Conservation (phyloP, 2,113 vertebrate genomes). For the Bubo scandiacus region DNA sequence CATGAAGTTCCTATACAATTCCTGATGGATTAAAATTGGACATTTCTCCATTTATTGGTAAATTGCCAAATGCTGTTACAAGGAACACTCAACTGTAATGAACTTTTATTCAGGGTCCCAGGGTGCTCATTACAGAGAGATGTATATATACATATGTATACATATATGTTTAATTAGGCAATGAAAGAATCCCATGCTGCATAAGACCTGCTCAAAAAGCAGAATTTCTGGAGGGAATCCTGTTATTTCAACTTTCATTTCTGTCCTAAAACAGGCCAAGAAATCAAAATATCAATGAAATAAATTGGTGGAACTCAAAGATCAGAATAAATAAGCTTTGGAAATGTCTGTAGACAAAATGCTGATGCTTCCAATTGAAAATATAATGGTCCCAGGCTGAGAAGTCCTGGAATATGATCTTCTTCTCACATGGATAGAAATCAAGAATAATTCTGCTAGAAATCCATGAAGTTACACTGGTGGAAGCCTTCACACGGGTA, state of each 20-base stretch:
- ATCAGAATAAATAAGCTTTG: conserved; percentile 2
- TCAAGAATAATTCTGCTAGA: conserved; percentile 26
- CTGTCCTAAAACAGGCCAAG: background rate
- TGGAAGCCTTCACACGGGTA: background rate
- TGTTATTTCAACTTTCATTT: conserved; percentile 33
- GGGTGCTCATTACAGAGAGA: background rate
- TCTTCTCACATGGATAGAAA: conserved; percentile 13
- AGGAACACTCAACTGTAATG: conserved; percentile 10
- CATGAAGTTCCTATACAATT: background rate
- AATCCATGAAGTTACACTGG: background rate
- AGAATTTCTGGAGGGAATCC: conserved; percentile 25
- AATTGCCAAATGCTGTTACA: conserved; percentile 24
- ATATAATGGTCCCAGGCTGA: background rate
- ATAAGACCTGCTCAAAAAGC: conserved; percentile 2
- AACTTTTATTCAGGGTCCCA: conserved; percentile 20
- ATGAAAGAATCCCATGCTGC: background rate
- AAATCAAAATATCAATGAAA: conserved; percentile 48
- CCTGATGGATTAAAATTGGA: conserved; percentile 12
- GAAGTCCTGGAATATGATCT: background rate
- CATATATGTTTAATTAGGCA: background rate
- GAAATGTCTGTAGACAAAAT: background rate
- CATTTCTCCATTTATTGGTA: background rate
- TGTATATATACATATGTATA: no score
- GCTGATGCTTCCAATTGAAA: background rate
- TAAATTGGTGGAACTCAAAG: background rate